These are phyloP conservation scores for Vespertilio murinus DNA, from an alignment of 2,797 vertebrate species.

Conservation along the genomic window DNA sequence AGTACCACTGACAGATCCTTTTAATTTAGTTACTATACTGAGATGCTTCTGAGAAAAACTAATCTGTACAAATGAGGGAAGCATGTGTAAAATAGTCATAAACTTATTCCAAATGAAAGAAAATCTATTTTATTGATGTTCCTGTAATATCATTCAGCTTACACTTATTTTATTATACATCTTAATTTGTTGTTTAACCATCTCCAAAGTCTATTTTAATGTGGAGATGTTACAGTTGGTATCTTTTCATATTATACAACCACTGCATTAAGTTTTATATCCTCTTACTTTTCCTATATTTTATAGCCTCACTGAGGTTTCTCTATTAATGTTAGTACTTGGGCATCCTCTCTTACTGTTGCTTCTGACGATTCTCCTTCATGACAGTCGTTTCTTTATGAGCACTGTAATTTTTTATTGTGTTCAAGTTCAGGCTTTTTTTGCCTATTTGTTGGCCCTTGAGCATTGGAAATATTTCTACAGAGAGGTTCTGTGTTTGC, in stretches of 20 bases:
- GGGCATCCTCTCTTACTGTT: neutral
- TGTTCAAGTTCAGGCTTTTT: neutral
- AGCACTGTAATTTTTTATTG: neutral
- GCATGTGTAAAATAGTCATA: neutral
- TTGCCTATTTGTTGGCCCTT: neutral
- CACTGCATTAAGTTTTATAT: neutral
- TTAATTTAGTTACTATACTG: constrained; percentile 23
- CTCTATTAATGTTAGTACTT: neutral
- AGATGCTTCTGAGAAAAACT: constrained; percentile 44
- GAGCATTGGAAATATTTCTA: neutral
- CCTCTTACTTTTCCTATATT: neutral
- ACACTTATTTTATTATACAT: neutral
- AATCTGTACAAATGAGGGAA: constrained; percentile 10
- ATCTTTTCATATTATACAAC: neutral
- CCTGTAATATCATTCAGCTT: neutral
- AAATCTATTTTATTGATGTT: neutral
- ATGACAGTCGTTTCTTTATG: neutral
- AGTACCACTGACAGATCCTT: neutral
- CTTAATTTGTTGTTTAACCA: neutral
- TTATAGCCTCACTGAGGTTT: neutral
- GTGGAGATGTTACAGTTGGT: neutral
- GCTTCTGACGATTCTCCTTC: neutral
- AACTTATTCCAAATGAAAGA: constrained; percentile 34
- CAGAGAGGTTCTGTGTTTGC: neutral
- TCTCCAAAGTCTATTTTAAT: too few relatives aligned